Percentiles rank a stretch among this genome's conserved stretches.
These are phyloP conservation scores for Tapera naevia DNA, from an alignment of 2,797 vertebrate species.

Conservation along the genomic window DNA sequence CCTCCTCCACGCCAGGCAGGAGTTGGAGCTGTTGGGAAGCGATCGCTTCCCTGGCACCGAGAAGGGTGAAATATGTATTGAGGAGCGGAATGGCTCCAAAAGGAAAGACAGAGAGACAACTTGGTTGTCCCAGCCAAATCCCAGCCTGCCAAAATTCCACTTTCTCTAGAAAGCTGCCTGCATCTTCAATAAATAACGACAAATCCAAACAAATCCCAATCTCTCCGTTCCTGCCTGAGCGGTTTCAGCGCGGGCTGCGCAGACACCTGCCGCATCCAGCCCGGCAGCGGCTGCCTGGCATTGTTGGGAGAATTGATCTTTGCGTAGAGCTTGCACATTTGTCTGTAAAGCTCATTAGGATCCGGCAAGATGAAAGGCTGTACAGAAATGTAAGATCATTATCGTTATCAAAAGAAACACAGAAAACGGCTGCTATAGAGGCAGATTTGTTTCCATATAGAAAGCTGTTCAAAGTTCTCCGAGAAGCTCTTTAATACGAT, in stretches of 20 bases:
- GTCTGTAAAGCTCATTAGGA: slow-evolving; percentile 67
- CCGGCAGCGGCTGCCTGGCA: slow-evolving; percentile 13
- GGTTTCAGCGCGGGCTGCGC: background rate
- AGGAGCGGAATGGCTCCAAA: slow-evolving; percentile 22
- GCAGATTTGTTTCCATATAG: slow-evolving; percentile 63
- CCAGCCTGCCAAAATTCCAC: slow-evolving; percentile 34
- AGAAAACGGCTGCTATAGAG: slow-evolving; percentile 55
- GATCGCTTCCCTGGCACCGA: slow-evolving; percentile 24
- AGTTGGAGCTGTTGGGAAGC: background rate
- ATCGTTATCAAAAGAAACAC: slow-evolving; percentile 71
- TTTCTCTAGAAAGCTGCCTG: slow-evolving; percentile 38
- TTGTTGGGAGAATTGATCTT: background rate
- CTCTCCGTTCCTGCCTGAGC: background rate
- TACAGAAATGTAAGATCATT: slow-evolving; percentile 68
- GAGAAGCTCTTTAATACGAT: slow-evolving; percentile 48
- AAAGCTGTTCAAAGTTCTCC: slow-evolving; percentile 59
- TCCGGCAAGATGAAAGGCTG: slow-evolving; percentile 64
- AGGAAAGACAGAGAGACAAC: slow-evolving; percentile 56
- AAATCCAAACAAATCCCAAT: background rate
- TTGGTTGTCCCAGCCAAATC: slow-evolving; percentile 60
- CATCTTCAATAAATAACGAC: slow-evolving; percentile 45
- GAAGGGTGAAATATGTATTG: background rate
- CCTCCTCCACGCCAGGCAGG: slow-evolving; percentile 19
- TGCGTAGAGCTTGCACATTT: slow-evolving; percentile 33
- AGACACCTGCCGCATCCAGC: slow-evolving; percentile 54